A percentile compares a stretch with the other conserved stretches of the same genome.
Evolutionary conservation across 2,888 invertebrate genomes (phyloP).

Genomic region (Lasioglossum zephyrum): DNA sequence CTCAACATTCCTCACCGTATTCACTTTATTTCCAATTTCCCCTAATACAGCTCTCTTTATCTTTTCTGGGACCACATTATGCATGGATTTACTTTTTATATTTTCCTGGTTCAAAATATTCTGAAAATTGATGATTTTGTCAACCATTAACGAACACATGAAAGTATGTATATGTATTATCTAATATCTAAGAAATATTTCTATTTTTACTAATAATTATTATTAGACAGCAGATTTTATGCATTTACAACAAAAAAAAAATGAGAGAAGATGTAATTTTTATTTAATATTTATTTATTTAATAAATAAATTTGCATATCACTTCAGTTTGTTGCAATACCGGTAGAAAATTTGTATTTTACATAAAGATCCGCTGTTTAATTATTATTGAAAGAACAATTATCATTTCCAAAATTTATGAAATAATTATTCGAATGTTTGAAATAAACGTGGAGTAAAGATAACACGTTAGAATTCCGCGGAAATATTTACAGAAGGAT

Average conservation of each 20-base stretch:
- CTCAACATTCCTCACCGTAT: slow-evolving; percentile 81
- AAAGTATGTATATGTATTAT: not conserved
- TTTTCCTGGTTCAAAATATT: slow-evolving; percentile 80
- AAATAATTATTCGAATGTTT: not conserved
- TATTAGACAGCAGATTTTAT: no score
- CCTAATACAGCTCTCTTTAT: slow-evolving; percentile 84
- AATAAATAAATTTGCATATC: no score
- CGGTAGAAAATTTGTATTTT: no score
- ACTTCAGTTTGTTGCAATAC: no score
- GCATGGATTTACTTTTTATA: slow-evolving; percentile 75
- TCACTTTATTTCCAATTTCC: slow-evolving; percentile 85
- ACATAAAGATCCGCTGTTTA: no score
- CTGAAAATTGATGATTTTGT: slow-evolving; percentile 66
- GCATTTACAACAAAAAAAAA: no score
- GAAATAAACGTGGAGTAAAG: not conserved
- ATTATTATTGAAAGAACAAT: not conserved
- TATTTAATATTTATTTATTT: no score
- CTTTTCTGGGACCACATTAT: slow-evolving; percentile 63
- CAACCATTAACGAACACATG: not conserved
- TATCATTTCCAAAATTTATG: not conserved
- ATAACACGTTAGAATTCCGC: not conserved
- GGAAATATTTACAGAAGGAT: slow-evolving; percentile 1
- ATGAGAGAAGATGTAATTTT: no score
- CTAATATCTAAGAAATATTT: not conserved
- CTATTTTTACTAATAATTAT: not conserved